These are phyloP conservation scores for Tetramorium alpestre DNA, from an alignment of 1,140 invertebrate species.

Conservation along the genomic window DNA sequence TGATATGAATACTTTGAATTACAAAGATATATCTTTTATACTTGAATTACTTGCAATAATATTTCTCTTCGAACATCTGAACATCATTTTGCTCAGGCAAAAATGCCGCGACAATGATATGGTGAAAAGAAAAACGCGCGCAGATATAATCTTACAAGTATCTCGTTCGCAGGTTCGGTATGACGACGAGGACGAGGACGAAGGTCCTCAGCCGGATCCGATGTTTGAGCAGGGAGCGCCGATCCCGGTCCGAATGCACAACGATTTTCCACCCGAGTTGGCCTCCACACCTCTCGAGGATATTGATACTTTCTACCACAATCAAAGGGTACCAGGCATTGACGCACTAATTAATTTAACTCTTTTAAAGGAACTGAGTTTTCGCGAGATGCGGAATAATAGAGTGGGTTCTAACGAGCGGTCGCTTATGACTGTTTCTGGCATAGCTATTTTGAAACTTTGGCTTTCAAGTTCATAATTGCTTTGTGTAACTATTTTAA, in stretches of 20 bases:
- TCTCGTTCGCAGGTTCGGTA: slow-evolving; percentile 91
- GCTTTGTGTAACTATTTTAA: slow-evolving; percentile 22
- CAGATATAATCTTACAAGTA: slow-evolving; percentile 14
- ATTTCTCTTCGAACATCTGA: background rate
- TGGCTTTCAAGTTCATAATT: slow-evolving; percentile 17
- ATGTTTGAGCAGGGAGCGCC: slow-evolving; percentile 96
- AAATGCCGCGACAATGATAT: background rate
- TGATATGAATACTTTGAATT: slow-evolving; percentile 16
- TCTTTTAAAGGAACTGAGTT: slow-evolving; percentile 9
- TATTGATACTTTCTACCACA: slow-evolving; percentile 97
- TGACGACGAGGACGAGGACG: slow-evolving; percentile 98
- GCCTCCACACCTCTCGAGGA: slow-evolving; percentile 97
- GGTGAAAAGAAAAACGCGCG: background rate
- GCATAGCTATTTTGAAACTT: slow-evolving; percentile 42
- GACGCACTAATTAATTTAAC: slow-evolving; percentile 47
- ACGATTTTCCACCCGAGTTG: slow-evolving; percentile 95
- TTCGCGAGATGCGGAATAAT: slow-evolving; percentile 22
- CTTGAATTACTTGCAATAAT: slow-evolving; percentile 25
- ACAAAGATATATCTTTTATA: background rate
- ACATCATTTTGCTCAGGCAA: slow-evolving; percentile 15
- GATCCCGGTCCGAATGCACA: slow-evolving; percentile 95
- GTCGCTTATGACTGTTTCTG: background rate
- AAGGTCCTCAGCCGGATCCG: slow-evolving; percentile 96
- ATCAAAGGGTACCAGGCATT: slow-evolving; percentile 91
- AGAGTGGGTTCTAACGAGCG: slow-evolving; percentile 21